Percentiles rank a stretch among this genome's conserved stretches.
Conservation (phyloP, 2,113 vertebrate genomes). For the Elephas maximus region DNA sequence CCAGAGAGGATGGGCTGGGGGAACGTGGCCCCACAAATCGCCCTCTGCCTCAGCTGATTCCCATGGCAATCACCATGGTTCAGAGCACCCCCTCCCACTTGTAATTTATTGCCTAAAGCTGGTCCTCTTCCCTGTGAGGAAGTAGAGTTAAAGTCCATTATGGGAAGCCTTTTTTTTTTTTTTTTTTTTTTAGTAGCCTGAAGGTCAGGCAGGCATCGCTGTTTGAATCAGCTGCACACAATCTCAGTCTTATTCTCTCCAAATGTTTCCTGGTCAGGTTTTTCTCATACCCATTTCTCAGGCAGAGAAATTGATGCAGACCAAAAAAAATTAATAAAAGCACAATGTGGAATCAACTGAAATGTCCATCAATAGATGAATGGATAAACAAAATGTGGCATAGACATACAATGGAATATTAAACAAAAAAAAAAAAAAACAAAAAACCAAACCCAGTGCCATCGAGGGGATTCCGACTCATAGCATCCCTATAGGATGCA, state of each 20-base stretch:
- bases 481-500: too few species aligned
- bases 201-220: background rate
- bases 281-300: conserved; percentile 42
- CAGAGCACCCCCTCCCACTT: background rate
- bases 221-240: background rate
- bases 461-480: too few species aligned
- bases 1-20: conserved; percentile 45
- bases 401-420: background rate
- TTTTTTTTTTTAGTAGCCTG: background rate
- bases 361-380: background rate
- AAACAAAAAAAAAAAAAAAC: too few species aligned
- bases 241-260: background rate
- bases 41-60: conserved; percentile 66
- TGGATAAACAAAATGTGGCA: background rate
- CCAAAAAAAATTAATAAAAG: background rate
- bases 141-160: background rate
- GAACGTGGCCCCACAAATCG: conserved; percentile 68
- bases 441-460: too few species aligned
- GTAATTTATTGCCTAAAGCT: background rate
- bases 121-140: background rate
- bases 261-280: background rate
- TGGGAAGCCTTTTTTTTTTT: background rate
- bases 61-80: background rate
- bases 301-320: background rate
- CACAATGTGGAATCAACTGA: background rate